These are phyloP conservation scores for Enteromius argenteus DNA, from an alignment of 2,797 vertebrate genomes.

Conservation along the genomic window DNA sequence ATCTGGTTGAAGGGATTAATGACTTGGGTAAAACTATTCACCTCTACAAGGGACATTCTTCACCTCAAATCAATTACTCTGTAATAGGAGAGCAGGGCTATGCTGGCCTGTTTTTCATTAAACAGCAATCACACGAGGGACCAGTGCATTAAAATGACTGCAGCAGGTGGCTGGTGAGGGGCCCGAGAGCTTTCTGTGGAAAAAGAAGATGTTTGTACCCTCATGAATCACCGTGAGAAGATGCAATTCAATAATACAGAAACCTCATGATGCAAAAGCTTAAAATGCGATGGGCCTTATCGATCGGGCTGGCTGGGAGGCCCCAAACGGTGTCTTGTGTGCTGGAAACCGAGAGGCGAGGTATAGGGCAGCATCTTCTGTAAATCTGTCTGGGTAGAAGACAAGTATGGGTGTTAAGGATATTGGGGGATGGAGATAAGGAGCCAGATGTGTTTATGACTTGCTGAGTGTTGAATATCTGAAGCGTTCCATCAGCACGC, in stretches of 20 bases:
- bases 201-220: slow-evolving; percentile 39
- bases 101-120: slow-evolving; percentile 57
- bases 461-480: slow-evolving; percentile 51
- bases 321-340: slow-evolving; percentile 11
- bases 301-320: slow-evolving; percentile 35
- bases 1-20: slow-evolving; percentile 46
- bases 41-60: slow-evolving; percentile 49
- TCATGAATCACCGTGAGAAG: slow-evolving; percentile 53
- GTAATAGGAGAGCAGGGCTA: slow-evolving; percentile 50
- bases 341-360: slow-evolving; percentile 11
- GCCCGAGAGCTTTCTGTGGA: slow-evolving; percentile 12
- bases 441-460: slow-evolving; percentile 47
- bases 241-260: slow-evolving; percentile 48
- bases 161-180: slow-evolving; percentile 34
- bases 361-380: slow-evolving; percentile 32
- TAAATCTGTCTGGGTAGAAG: slow-evolving; percentile 37
- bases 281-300: slow-evolving; percentile 46
- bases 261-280: slow-evolving; percentile 46
- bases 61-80: slow-evolving; percentile 56
- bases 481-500: slow-evolving; percentile 18
- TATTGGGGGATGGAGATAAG: slow-evolving; percentile 36
- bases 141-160: slow-evolving; percentile 44
- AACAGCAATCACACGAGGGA: slow-evolving; percentile 50
- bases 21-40: slow-evolving; percentile 47
- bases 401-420: slow-evolving; percentile 15